Base-by-base conservation (phyloP, 2,113 vertebrate genomes). In the Rhinogobius similis region DNA sequence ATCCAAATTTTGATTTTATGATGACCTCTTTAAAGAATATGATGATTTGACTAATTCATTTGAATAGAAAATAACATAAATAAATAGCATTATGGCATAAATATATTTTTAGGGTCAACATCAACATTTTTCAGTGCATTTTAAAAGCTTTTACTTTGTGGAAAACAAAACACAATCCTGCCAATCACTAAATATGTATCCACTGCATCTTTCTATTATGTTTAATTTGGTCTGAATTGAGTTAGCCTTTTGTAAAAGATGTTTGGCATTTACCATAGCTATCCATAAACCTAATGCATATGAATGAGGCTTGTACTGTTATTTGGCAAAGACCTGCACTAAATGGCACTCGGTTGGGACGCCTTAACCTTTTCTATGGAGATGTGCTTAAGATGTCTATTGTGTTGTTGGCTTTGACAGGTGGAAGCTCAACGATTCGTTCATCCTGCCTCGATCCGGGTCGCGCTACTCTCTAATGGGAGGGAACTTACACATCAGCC, bases 381-480 rank as follows among this genome's bases (percentile, higher is more conserved):
- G 14, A 20, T 21, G 27, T 27, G 53, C 18, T 50, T 41, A 29
- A 5, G 69, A 27, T 67, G 21, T 44, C 58, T 58, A 4, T 39
- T 62, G 11, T 88, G 82, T 81, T 87, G 82, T 81, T 84, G 92
- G 43, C 26, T 58, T 83, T 88, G 75, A 1, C 81, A 99, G 97
- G 93, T 99, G 97, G 97, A 97, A 92, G 90, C 89, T 96, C 79
- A 99, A 99, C 61, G 96, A 95, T 36, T 95, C 94, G 32, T 91
- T 91, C 62, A 92, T 98, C 56, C 91, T 92, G 73, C 72, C 91
- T 7, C 87, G 91, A 70, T 90, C 88, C 69, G 95, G 96, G 85
- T 97, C 95, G 59, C 95, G 91, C 71, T 96, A 95, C 90, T 94
- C 93, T 65, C 68, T 95, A 75, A 87, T 93, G 73, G 95, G 95